phyloP scores from a whole-genome alignment of 2,113 vertebrate genomes.

The Todiramphus saurophagus region DNA sequence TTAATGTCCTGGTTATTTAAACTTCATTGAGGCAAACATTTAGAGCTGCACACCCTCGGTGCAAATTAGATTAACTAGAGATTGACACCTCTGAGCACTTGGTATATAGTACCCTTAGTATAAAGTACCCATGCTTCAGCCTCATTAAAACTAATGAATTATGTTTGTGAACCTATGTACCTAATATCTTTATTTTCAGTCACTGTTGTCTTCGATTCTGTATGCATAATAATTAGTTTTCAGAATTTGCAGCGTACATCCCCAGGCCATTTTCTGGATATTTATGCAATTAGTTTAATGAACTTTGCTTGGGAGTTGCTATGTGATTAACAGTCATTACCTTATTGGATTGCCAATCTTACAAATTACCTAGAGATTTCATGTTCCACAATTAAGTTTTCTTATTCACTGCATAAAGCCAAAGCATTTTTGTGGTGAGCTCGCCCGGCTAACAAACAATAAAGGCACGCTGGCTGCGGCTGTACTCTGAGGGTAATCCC shows the following conservation, averaged over 20 bases:
- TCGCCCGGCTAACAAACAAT: neutral
- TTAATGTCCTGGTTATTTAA: neutral
- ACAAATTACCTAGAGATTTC: neutral
- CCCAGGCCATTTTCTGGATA: neutral
- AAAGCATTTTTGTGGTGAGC: neutral
- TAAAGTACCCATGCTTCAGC: neutral
- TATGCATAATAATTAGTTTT: neutral
- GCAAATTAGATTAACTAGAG: neutral
- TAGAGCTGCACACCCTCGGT: neutral
- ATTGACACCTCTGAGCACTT: neutral
- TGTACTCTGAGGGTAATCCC: fast-evolving
- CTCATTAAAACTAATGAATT: neutral
- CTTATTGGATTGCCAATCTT: neutral
- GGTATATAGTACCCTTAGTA: too few relatives aligned
- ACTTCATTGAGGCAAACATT: neutral
- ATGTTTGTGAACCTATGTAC: neutral
- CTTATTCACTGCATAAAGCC: neutral
- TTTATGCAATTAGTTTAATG: neutral
- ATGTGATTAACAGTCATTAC: neutral
- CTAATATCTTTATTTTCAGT: neutral
- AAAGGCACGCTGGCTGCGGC: neutral
- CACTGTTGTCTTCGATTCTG: neutral
- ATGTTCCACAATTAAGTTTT: neutral
- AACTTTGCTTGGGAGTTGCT: neutral
- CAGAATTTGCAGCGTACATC: neutral